A percentile compares a stretch with the other conserved stretches of the same genome.
Conservation (phyloP, 2,888 invertebrate species). For the Gastracanthus pulcherrimus region DNA sequence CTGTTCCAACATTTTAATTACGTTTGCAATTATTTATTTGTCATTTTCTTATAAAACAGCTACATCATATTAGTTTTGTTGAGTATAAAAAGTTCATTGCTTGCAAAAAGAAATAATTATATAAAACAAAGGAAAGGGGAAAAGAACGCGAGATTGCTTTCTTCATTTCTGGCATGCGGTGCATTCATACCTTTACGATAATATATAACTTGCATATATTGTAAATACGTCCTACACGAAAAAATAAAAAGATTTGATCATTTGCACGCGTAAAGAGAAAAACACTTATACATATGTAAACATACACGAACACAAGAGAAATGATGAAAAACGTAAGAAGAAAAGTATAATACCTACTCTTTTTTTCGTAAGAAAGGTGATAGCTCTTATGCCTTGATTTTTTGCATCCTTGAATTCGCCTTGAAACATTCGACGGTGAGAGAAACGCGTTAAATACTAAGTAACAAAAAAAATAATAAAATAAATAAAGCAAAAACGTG, state of each 20-base stretch:
- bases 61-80: not conserved
- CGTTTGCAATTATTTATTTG: not conserved
- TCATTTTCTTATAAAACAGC: not conserved
- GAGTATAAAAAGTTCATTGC: not conserved
- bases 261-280: slow-evolving; percentile 50
- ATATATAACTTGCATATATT: slow-evolving; percentile 62
- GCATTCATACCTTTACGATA: slow-evolving; percentile 57
- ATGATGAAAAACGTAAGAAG: slow-evolving; percentile 44
- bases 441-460: slow-evolving; percentile 56
- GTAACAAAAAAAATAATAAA: slow-evolving; percentile 54
- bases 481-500: slow-evolving; percentile 62
- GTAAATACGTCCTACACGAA: slow-evolving; percentile 64
- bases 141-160: slow-evolving; percentile 58
- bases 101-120: slow-evolving; percentile 5
- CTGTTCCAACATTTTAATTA: not conserved
- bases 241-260: slow-evolving; percentile 39
- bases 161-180: slow-evolving; percentile 61
- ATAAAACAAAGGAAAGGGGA: slow-evolving; percentile 20
- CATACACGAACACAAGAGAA: slow-evolving; percentile 53
- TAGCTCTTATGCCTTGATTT: slow-evolving; percentile 71
- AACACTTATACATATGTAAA: slow-evolving; percentile 54
- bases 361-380: slow-evolving; percentile 63
- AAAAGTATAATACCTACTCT: slow-evolving; percentile 56
- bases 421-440: slow-evolving; percentile 63
- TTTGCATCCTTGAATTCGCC: slow-evolving; percentile 67